A percentile compares a stretch with the other conserved stretches of the same genome.
Evolutionary conservation across 1,140 invertebrate species (phyloP).

Genomic region (Caligus rogercresseyi): DNA sequence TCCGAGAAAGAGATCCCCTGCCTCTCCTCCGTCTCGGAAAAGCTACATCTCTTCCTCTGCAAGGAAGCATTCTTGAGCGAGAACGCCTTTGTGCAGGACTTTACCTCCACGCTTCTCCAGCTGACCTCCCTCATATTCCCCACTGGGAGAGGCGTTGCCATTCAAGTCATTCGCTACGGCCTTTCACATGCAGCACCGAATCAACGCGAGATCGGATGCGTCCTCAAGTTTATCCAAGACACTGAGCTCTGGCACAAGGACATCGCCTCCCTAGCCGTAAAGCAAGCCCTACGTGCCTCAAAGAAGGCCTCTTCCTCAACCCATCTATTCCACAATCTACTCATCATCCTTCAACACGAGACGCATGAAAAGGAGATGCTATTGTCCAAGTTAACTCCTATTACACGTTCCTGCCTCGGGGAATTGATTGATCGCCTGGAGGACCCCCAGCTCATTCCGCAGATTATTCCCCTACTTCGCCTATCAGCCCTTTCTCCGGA

Average conservation of each 20-base stretch:
- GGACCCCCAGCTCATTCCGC: not conserved
- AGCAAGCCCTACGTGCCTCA: not conserved
- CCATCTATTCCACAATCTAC: not conserved
- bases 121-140: not conserved
- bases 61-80: not conserved
- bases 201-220: not conserved
- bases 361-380: not conserved
- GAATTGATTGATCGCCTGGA: not conserved
- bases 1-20: not conserved
- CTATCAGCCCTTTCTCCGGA: not conserved
- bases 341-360: not conserved
- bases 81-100: not conserved
- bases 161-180: not conserved
- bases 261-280: not conserved
- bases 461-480: not conserved
- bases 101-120: not conserved
- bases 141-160: not conserved
- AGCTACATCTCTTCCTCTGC: not conserved
- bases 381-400: not conserved
- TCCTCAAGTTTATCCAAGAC: slow-evolving; percentile 9
- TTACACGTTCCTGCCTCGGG: not conserved
- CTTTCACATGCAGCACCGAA: not conserved
- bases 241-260: slow-evolving; percentile 4
- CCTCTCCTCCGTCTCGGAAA: not conserved
- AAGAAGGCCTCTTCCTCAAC: not conserved